Percentiles rank a stretch among this genome's conserved stretches.
These are phyloP conservation scores for Percopsis transmontana DNA, from an alignment of 2,113 vertebrate genomes.

Conservation along the genomic window DNA sequence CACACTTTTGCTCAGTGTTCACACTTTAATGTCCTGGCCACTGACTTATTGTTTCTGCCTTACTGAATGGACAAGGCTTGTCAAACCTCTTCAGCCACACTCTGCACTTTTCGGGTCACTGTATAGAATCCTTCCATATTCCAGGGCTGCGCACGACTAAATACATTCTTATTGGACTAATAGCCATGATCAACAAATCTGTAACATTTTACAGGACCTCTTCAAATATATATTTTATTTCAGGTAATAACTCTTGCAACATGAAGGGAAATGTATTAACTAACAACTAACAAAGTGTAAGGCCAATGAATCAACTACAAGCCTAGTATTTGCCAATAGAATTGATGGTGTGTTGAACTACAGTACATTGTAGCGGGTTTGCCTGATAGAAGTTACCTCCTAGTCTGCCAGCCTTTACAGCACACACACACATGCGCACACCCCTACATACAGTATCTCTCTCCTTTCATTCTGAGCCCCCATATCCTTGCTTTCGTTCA, in stretches of 20 bases:
- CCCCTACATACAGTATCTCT: background rate
- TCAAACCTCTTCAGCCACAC: constrained; percentile 1
- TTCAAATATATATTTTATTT: background rate
- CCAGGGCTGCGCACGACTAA: too few species aligned
- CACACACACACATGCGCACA: constrained; percentile 1
- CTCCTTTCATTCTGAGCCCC: constrained; percentile 35
- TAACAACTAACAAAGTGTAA: too few species aligned
- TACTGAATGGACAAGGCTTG: background rate
- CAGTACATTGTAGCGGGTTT: too few species aligned
- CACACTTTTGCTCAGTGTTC: background rate
- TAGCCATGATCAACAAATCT: too few species aligned
- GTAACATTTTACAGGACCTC: too few species aligned
- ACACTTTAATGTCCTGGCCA: background rate
- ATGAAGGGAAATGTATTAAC: too few species aligned
- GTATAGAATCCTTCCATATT: constrained; percentile 4
- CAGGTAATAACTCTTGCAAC: background rate
- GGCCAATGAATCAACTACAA: too few species aligned
- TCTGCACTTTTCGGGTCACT: background rate
- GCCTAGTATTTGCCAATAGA: too few species aligned
- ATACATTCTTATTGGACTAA: too few species aligned
- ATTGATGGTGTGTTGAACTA: too few species aligned
- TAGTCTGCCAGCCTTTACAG: too few species aligned
- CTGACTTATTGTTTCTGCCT: background rate
- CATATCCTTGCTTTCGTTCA: constrained; percentile 39
- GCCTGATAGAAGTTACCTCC: too few species aligned